phyloP scores from a whole-genome alignment of 2,113 vertebrate species.

The Amia ocellicauda region DNA sequence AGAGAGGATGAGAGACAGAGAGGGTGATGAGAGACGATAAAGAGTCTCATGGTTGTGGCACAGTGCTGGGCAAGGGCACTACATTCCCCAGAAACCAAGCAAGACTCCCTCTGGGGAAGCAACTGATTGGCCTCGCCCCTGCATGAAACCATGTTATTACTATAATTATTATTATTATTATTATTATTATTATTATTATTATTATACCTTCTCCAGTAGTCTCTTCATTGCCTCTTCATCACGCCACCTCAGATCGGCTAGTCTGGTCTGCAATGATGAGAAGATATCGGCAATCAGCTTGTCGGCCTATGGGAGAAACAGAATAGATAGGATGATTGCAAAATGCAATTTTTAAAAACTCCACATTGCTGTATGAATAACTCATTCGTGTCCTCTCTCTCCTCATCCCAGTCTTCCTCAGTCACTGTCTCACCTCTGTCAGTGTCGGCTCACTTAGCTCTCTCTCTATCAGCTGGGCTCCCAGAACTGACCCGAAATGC shows the following conservation, averaged over 20 bases:
- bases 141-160: neutral
- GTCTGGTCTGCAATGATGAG: slow-evolving; percentile 50
- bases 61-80: too few relatives aligned
- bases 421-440: neutral
- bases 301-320: slow-evolving; percentile 48
- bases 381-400: neutral
- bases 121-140: too few relatives aligned
- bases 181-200: neutral
- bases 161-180: slow-evolving; percentile 4
- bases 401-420: neutral
- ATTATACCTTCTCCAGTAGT: slow-evolving; percentile 54
- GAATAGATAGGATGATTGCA: neutral
- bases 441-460: slow-evolving; percentile 38
- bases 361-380: neutral
- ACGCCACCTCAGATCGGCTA: slow-evolving; percentile 48
- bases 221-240: slow-evolving; percentile 34
- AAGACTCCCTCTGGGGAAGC: too few relatives aligned
- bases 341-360: too few relatives aligned
- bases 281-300: slow-evolving; percentile 53
- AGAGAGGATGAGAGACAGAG: too few relatives aligned
- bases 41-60: too few relatives aligned
- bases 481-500: slow-evolving; percentile 54
- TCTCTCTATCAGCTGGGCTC: slow-evolving; percentile 33
- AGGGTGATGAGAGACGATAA: too few relatives aligned
- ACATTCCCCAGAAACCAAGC: too few relatives aligned